Conservation (phyloP, 2,113 vertebrate species). For the Leucoraja erinaceus region DNA sequence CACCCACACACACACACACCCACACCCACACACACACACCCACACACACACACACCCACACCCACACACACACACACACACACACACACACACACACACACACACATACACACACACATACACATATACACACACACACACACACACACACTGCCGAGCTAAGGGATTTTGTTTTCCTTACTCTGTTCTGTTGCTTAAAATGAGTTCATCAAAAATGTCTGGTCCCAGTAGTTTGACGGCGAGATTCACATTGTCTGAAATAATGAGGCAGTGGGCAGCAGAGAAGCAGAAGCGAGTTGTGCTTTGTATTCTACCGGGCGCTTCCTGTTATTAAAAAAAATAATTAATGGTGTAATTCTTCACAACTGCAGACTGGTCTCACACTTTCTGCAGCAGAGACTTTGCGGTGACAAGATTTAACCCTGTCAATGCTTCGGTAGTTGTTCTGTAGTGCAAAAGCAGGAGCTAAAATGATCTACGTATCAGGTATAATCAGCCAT, state of each 20-base stretch:
- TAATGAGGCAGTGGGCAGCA: not conserved
- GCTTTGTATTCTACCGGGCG: not conserved
- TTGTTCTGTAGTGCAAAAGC: not conserved
- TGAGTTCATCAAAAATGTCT: constrained; percentile 25
- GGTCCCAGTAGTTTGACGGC: constrained; percentile 1
- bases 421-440: not conserved
- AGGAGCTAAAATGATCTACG: not conserved
- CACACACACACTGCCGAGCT: not conserved
- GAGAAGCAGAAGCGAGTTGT: not conserved
- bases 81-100: not conserved
- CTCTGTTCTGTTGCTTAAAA: not conserved
- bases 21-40: constrained; percentile 1
- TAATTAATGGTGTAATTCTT: not conserved
- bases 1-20: not conserved
- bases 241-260: not conserved
- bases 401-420: constrained; percentile 1
- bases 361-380: not conserved
- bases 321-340: constrained; percentile 19
- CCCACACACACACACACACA: not conserved
- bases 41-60: not conserved
- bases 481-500: too few species aligned
- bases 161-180: not conserved
- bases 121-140: not conserved
- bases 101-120: constrained; percentile 1
- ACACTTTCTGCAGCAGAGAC: not conserved